Evolutionary conservation across 2,888 invertebrate species (phyloP), one percentile per base, ranked within the genome.

Genomic region (Mantis religiosa): DNA sequence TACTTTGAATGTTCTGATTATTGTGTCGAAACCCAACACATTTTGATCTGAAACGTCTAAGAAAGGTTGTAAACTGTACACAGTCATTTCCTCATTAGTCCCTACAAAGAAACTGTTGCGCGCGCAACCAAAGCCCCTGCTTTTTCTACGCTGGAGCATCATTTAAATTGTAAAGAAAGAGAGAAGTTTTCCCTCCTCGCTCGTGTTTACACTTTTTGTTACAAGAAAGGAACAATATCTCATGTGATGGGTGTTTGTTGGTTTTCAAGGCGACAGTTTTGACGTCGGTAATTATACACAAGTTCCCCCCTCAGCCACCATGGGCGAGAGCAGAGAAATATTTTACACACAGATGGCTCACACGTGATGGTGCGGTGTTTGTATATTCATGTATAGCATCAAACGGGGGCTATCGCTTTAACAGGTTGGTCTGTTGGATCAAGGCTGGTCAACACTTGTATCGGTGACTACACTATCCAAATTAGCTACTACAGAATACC

Each of bases 221-320:
- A 71, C 54, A 71, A 71, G 54, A 71, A 71, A 71, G 30, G 81
- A 87, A 87, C 30, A 87, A 87, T 87, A 34, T 87, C 34, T 82
- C 82, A 34, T 87, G 28, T 87, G 87, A 87, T 87, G 34, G 82
- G 87, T 87, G 34, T 82, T n/a, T 87, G 87, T 87, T 82, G 30
- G 87, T 87, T 87, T 82, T 12, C 30, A 12, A 82, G 34, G 87
- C 20, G 87, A 82, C 87, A 82, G 87, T 87, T 87, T n/a, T 87
- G 87, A 87, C 87, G 34, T n/a, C 25, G 34, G 82, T 87, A 87
- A 87, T 82, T 87, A 87, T 87, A 87, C 82, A 87, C 82, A 81
- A 71, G 20, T 71, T 41, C 41, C 54, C 54, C 54, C 54, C 54
- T 71, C 20, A 71, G 54, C 54, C 54, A 71, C 54, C 54, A 15